Base-by-base conservation (phyloP, 2,888 invertebrate species). In the Acanthosepion esculentum region DNA sequence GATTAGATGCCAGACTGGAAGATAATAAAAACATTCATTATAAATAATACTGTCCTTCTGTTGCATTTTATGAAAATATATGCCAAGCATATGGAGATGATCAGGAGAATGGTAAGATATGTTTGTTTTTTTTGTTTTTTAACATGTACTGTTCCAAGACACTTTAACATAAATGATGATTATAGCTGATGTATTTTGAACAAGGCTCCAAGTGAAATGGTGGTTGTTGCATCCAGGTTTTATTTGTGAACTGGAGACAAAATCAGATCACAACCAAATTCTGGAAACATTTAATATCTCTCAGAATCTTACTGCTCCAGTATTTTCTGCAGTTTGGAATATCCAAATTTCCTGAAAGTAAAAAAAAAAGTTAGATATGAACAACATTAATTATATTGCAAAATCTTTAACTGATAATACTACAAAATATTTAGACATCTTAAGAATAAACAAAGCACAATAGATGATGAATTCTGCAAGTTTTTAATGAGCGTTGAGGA, bases 331-430 rank as follows among this genome's bases (percentile, higher is more conserved):
- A 78, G n/a, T n/a, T 78, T 78, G n/a, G 78, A 78, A 96, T 94
- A 97, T 98, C 12, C 95, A 95, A 91, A 95, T 95, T 48, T 97
- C 97, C 15, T 95, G 97, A 78, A 92, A 95, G 12, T 41, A 95
- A 95, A 91, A 97, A 97, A 95, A 96, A 96, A 95, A 95, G 41
- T 94, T 95, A 53, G 97, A 97, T 97, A 95, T 97, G 26, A 95
- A 95, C 29, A 33, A 78, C 12, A 78, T 59, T 59, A 26, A 59
- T 23, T 23, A 55, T 1, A 20, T 15, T 55, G 20, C 20, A 20
- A 55, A 55, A 50, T 50, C 15, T 55, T 55, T 55, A 20, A 20
- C 20, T 55, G 20, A 55, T 55, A 55, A 55, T 20, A 55, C 15
- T 50, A 50, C 50, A 12, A 50, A 55, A 20, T 18, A 55, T 55